These are phyloP conservation scores for Ceratoteleas bidentatus DNA, from an alignment of 1,140 invertebrate genomes.

Conservation along the genomic window DNA sequence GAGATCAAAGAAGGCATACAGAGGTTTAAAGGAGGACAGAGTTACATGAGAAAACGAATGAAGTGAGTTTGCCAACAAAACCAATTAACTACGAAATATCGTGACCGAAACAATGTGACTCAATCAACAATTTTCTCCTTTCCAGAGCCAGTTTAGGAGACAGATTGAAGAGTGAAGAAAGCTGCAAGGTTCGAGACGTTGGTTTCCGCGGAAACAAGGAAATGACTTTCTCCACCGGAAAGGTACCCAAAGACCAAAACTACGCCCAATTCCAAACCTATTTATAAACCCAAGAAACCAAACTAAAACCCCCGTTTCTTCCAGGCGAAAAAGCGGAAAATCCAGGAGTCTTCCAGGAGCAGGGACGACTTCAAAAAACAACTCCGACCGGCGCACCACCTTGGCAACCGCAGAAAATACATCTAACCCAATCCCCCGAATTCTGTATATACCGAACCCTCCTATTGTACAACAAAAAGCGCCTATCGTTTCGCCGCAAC, in stretches of 20 bases:
- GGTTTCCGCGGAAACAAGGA: slow-evolving; percentile 87
- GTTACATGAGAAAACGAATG: slow-evolving; percentile 80
- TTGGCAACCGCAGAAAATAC: slow-evolving; percentile 69
- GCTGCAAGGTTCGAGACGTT: slow-evolving; percentile 81
- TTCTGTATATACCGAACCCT: not conserved
- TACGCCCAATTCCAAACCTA: too few relatives aligned
- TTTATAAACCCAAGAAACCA: too few relatives aligned
- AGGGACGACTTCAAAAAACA: slow-evolving; percentile 87
- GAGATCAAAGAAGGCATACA: slow-evolving; percentile 84
- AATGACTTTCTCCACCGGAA: slow-evolving; percentile 88
- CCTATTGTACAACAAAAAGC: too few relatives aligned
- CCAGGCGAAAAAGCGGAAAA: slow-evolving; percentile 40
- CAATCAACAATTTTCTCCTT: slow-evolving; percentile 68
- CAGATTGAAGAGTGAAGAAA: slow-evolving; percentile 83
- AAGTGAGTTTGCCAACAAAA: slow-evolving; percentile 76
- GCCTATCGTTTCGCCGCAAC: too few relatives aligned
- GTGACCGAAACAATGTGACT: not conserved
- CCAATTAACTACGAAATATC: not conserved
- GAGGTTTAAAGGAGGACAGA: slow-evolving; percentile 82
- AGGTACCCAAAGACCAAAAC: slow-evolving; percentile 71
- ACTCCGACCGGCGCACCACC: slow-evolving; percentile 84
- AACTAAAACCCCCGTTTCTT: slow-evolving; percentile 18
- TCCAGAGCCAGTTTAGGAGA: slow-evolving; percentile 87
- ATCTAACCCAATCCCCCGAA: slow-evolving; percentile 4
- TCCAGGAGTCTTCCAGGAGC: slow-evolving; percentile 76